Conservation (phyloP, 2,113 vertebrate species). For the Elachura formosa region DNA sequence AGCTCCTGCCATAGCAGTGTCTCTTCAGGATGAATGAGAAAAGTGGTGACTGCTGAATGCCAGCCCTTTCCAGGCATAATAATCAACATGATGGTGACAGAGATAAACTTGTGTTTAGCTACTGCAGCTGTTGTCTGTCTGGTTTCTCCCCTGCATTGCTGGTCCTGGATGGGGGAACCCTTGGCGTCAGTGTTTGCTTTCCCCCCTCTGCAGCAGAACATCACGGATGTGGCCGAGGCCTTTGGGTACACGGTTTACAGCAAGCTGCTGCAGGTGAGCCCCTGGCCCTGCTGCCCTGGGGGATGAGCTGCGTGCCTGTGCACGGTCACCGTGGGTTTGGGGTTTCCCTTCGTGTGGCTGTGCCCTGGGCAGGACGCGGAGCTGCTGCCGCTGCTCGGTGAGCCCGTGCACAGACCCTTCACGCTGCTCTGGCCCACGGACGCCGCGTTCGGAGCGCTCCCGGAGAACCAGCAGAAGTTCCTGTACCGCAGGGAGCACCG, state of each 20-base stretch:
- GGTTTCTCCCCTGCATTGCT: not conserved
- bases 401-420: slow-evolving; percentile 77
- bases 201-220: slow-evolving; percentile 73
- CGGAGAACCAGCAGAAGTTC: slow-evolving; percentile 76
- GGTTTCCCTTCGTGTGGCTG: not conserved
- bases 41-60: not conserved
- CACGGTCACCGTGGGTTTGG: not conserved
- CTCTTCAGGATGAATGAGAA: not conserved
- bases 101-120: not conserved
- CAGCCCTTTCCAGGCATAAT: not conserved
- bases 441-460: slow-evolving; percentile 73
- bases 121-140: not conserved
- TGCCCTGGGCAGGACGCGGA: slow-evolving; percentile 71
- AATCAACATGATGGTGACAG: not conserved
- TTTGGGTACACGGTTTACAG: slow-evolving; percentile 86
- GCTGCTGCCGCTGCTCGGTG: slow-evolving; percentile 74
- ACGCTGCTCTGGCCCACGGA: slow-evolving; percentile 95
- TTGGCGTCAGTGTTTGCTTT: not conserved
- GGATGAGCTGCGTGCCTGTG: not conserved
- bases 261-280: slow-evolving; percentile 81
- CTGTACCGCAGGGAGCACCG: slow-evolving; percentile 82
- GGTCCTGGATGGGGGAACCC: not conserved
- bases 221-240: slow-evolving; percentile 72
- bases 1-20: not conserved
- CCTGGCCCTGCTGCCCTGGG: not conserved